Base-by-base conservation (phyloP, 2,888 invertebrate species). In the Apamea epomidion region DNA sequence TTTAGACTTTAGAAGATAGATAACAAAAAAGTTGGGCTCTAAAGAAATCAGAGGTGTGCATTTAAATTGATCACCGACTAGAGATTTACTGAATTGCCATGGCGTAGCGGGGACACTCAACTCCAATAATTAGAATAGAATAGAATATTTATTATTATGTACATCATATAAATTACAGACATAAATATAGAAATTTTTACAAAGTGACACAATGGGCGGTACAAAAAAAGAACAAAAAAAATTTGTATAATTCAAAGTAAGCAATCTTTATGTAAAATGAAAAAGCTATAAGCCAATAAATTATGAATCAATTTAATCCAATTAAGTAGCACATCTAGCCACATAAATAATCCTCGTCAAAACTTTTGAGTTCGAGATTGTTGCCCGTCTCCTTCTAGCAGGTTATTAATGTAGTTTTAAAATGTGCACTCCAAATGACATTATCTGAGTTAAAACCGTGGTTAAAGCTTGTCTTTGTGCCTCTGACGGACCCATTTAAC, bases 401-500 rank as follows among this genome's bases (percentile, higher is more conserved):
- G 92, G 93, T 95, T 95, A 96, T 96, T 95, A 96, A 95, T 95
- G 95, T 95, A 95, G 94, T 94, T 95, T 95, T 95, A 95, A 96
- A 96, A 96, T 94, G 95, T 94, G 94, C 94, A 92, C 94, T 93
- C 90, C 88, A 93, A 94, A 94, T 93, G 94, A 94, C 94, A 94
- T 95, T 93, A 94, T 94, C 94, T 89, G 86, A 94, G 93, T 95
- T 95, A 92, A 94, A 95, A 94, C 94, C 92, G 89, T 91, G 93
- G 78, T 92, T 93, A 92, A 93, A 93, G 92, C 93, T 92, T 93
- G 93, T 94, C 95, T 95, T 94, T 95, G 94, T 95, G 94, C 86
- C 87, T 88, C 90, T 94, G 93, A 94, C 92, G 92, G 89, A 90
- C 88, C 92, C 92, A 94, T 95, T 95, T 94, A 94, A 94, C 92